Evolutionary conservation across 2,113 vertebrate species (phyloP).

Genomic region (Hemicordylus capensis): DNA sequence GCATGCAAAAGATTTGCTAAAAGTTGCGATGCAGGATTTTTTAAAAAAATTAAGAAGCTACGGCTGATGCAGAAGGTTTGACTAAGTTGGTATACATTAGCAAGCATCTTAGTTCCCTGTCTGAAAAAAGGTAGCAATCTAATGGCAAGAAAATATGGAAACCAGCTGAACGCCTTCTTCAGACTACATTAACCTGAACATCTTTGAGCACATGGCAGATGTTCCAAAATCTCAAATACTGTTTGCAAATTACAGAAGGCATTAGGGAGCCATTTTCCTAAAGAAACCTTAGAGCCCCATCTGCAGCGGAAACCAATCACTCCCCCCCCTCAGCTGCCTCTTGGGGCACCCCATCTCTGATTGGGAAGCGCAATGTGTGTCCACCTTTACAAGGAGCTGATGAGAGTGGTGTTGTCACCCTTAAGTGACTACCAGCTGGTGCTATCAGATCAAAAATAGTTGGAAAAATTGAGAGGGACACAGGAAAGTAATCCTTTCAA

Average conservation of each 20-base stretch:
- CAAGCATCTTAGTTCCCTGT: not conserved
- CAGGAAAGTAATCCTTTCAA: conserved; percentile 74
- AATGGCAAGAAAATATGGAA: conserved; percentile 12
- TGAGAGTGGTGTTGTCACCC: conserved; percentile 66
- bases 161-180: not conserved
- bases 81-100: not conserved
- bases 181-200: conserved; percentile 18
- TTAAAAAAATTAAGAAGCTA: fast-evolving
- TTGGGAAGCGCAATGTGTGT: conserved; percentile 47
- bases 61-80: not conserved
- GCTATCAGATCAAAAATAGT: conserved; percentile 72
- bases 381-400: conserved; percentile 60
- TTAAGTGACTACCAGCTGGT: conserved; percentile 75
- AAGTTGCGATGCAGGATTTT: not conserved
- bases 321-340: not conserved
- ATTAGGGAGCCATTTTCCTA: conserved; percentile 4
- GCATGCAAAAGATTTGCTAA: not conserved
- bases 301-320: conserved; percentile 32
- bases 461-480: conserved; percentile 72
- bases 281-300: not conserved
- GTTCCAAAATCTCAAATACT: conserved; percentile 39
- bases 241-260: conserved; percentile 21
- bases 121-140: not conserved
- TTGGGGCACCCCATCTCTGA: not conserved
- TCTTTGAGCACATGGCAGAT: conserved; percentile 13